phyloP scores from a whole-genome alignment of 1,140 invertebrate genomes.

The Micrasema minimum region DNA sequence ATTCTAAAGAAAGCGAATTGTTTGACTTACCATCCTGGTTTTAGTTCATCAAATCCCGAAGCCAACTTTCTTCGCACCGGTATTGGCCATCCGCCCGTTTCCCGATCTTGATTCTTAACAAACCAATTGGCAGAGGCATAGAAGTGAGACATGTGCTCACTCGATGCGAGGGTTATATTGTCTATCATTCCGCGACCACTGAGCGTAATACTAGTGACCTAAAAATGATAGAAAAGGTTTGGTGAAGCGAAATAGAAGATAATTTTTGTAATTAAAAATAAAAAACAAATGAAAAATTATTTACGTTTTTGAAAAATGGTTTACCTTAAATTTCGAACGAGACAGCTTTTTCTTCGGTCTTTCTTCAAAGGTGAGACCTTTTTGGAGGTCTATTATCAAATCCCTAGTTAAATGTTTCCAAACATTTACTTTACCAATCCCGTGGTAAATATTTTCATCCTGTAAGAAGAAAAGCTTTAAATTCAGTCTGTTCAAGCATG shows the following conservation, averaged over 20 bases:
- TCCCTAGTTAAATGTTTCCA: slow-evolving; percentile 91
- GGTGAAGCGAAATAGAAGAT: too few relatives aligned
- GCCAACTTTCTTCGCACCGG: slow-evolving; percentile 83
- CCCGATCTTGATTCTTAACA: slow-evolving; percentile 82
- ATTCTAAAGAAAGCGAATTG: too few relatives aligned
- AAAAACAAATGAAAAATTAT: too few relatives aligned
- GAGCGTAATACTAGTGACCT: slow-evolving; percentile 74
- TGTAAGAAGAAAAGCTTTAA: slow-evolving; percentile 54
- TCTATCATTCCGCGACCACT: slow-evolving; percentile 82
- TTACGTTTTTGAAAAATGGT: too few relatives aligned
- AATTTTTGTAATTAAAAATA: too few relatives aligned
- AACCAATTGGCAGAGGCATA: slow-evolving; percentile 95
- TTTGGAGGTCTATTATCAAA: slow-evolving; percentile 90
- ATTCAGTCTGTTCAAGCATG: too few relatives aligned
- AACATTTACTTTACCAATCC: slow-evolving; percentile 77
- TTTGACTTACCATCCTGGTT: slow-evolving; percentile 81
- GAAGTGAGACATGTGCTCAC: slow-evolving; percentile 89
- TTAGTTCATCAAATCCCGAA: slow-evolving; percentile 79
- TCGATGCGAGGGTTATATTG: slow-evolving; percentile 85
- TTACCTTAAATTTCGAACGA: slow-evolving; percentile 80
- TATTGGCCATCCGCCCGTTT: slow-evolving; percentile 89
- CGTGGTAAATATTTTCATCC: slow-evolving; percentile 87
- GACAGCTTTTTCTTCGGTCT: slow-evolving; percentile 78
- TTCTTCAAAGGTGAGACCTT: slow-evolving; percentile 78
- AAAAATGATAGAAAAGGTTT: slow-evolving; percentile 41